Conservation (phyloP, 2,113 vertebrate genomes). For the Eclectus roratus region DNA sequence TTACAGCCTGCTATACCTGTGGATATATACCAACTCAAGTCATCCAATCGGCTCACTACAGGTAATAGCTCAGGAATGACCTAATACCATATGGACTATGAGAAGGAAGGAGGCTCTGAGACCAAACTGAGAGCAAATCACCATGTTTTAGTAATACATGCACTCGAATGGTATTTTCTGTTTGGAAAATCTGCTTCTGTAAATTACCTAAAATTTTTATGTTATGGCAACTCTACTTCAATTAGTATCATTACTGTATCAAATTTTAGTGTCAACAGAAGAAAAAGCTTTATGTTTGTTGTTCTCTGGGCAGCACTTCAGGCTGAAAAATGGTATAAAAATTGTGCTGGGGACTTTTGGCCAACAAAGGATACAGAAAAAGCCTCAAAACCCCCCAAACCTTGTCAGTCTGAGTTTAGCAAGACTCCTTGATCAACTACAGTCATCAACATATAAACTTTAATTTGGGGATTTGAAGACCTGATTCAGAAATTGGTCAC, state of each 20-base stretch:
- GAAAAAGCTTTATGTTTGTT: background rate
- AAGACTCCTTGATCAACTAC: background rate
- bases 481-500: background rate
- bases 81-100: background rate
- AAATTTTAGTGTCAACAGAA: background rate
- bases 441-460: background rate
- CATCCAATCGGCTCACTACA: background rate
- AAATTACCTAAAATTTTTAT: background rate
- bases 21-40: background rate
- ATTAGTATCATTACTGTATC: background rate
- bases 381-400: background rate
- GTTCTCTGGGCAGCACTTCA: background rate
- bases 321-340: background rate
- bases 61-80: background rate
- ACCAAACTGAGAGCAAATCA: background rate
- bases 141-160: background rate
- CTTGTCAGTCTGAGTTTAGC: background rate
- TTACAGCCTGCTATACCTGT: background rate
- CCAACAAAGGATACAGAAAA: background rate
- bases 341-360: background rate
- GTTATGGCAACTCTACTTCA: background rate
- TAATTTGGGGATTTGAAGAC: background rate
- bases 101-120: background rate
- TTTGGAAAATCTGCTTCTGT: background rate
- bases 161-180: background rate